These are phyloP conservation scores for Coturnix japonica DNA, from an alignment of 2,113 vertebrate genomes.

Conservation along the genomic window DNA sequence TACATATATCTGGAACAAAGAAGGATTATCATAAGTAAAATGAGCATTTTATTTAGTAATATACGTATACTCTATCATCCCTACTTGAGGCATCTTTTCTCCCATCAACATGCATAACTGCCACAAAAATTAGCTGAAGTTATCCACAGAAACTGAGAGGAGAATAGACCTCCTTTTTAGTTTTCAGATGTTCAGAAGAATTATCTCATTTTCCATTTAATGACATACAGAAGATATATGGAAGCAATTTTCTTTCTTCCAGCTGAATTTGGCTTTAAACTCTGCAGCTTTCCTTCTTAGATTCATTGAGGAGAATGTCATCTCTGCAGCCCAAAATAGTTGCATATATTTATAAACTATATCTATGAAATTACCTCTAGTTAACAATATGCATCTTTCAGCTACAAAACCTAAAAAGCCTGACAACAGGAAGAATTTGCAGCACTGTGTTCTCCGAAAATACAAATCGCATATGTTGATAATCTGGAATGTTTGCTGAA, in stretches of 20 bases:
- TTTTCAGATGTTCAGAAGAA: conserved; percentile 55
- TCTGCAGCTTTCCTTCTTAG: conserved; percentile 39
- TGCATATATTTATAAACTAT: conserved; percentile 40
- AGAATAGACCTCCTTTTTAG: conserved; percentile 48
- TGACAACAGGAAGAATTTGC: background rate
- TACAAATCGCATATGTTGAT: background rate
- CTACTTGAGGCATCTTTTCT: conserved; percentile 56
- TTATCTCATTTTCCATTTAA: conserved; percentile 73
- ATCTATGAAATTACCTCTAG: conserved; percentile 21
- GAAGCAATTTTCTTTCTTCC: conserved; percentile 71
- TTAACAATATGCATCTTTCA: conserved; percentile 12
- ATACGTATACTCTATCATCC: conserved; percentile 32
- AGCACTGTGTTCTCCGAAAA: conserved; percentile 6
- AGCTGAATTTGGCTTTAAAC: conserved; percentile 66
- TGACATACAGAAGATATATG: conserved; percentile 67
- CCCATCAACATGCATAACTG: background rate
- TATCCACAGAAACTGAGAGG: conserved; percentile 14
- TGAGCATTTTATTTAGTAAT: conserved; percentile 30
- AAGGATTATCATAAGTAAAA: background rate
- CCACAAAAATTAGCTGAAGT: conserved; percentile 56
- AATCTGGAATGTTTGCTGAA: conserved; percentile 56
- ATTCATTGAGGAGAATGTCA: conserved; percentile 39
- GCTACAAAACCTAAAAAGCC: conserved; percentile 8
- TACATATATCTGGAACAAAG: conserved; percentile 37
- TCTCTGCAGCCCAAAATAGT: conserved; percentile 30